A percentile compares a stretch with the other conserved stretches of the same genome.
Conservation (phyloP, 2,113 vertebrate genomes). For the Nannospalax galili region DNA sequence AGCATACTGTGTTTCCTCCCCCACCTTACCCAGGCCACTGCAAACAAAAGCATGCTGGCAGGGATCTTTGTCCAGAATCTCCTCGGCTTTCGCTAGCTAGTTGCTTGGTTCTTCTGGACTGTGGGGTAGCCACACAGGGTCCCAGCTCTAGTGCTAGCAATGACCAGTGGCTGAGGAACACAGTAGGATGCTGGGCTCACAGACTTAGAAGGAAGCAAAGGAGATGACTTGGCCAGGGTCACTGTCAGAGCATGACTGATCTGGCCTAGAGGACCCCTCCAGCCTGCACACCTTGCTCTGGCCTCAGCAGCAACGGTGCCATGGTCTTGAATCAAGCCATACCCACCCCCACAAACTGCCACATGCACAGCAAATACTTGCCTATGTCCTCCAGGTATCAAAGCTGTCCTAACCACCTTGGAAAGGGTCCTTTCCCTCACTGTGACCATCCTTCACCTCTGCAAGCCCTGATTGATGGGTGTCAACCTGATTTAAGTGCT, state of each 20-base stretch:
- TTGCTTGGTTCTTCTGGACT: not conserved
- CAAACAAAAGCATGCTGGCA: not conserved
- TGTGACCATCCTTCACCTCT: fast-evolving
- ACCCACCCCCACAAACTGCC: not conserved
- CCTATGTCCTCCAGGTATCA: not conserved
- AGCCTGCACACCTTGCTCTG: not conserved
- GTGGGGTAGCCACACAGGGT: not conserved
- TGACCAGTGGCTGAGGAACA: not conserved
- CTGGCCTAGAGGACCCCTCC: not conserved
- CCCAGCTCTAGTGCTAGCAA: fast-evolving
- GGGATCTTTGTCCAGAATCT: not conserved
- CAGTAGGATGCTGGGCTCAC: not conserved
- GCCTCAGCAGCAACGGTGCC: not conserved
- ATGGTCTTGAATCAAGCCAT: not conserved
- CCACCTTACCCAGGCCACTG: not conserved
- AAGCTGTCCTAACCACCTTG: not conserved
- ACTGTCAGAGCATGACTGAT: not conserved
- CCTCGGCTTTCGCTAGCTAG: not conserved
- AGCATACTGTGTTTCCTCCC: fast-evolving
- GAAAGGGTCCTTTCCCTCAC: not conserved
- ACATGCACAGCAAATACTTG: not conserved
- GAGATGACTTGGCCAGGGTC: fast-evolving
- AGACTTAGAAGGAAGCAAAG: not conserved
- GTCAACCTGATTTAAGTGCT: not conserved
- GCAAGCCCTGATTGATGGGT: not conserved